Conservation (phyloP, 92 coral and sea anemone species). For the Paramuricea clavata region DNA sequence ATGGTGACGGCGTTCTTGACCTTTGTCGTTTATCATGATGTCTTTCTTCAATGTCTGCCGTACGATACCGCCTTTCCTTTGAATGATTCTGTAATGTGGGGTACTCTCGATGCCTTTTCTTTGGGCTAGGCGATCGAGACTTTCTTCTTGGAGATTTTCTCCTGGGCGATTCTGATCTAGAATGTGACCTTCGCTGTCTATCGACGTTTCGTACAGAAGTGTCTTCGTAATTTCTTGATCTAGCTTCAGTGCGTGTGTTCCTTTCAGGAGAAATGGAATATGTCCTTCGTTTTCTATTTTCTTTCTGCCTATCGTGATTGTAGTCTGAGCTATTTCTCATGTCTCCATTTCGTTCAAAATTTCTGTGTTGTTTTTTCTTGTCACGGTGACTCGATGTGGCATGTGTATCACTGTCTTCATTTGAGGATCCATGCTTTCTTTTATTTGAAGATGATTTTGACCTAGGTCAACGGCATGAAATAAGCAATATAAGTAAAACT, state of each 20-base stretch:
- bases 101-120: not conserved
- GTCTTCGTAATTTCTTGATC: constrained; percentile 3
- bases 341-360: not conserved
- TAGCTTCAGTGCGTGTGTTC: constrained; percentile 10
- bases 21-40: constrained; percentile 37
- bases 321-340: constrained; percentile 26
- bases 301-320: constrained; percentile 14
- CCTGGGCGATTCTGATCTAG: constrained; percentile 53
- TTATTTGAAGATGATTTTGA: not conserved
- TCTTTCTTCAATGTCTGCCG: constrained; percentile 27
- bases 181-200: not conserved
- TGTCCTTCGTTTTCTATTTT: constrained; percentile 31
- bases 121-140: not conserved
- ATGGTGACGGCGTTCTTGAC: constrained; percentile 37
- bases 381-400: not conserved
- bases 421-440: constrained; percentile 37
- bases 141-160: constrained; percentile 11
- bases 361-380: not conserved
- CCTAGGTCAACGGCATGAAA: not conserved
- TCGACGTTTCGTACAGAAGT: not conserved
- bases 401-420: constrained; percentile 10
- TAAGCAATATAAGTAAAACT: not conserved
- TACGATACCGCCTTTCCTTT: constrained; percentile 37
- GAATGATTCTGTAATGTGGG: not conserved
- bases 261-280: constrained; percentile 64